Evolutionary conservation across 2,797 vertebrate species (phyloP).

Genomic region (Cheirogaleus major): DNA sequence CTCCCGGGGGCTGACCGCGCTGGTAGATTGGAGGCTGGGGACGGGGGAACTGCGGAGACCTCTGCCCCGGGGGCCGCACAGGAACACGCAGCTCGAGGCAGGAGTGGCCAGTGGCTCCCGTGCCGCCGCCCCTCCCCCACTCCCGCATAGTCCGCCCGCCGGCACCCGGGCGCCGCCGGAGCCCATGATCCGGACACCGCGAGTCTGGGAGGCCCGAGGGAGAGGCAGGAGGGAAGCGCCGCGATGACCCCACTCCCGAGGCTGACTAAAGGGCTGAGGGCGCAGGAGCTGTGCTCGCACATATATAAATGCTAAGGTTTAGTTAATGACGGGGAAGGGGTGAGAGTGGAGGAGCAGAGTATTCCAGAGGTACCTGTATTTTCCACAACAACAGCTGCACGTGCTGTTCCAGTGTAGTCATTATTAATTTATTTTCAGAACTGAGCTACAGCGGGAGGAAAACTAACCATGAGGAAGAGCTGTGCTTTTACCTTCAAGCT

Average conservation of each 20-base stretch:
- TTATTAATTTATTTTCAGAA: too few relatives aligned
- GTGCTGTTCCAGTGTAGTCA: neutral
- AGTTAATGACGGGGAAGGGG: neutral
- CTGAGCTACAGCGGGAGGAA: neutral
- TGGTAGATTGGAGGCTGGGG: too few relatives aligned
- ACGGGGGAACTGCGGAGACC: too few relatives aligned
- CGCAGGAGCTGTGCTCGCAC: neutral
- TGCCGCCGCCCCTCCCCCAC: too few relatives aligned
- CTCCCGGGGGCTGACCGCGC: neutral
- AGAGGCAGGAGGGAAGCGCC: neutral
- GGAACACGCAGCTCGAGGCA: too few relatives aligned
- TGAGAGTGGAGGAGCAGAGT: neutral
- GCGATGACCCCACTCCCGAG: too few relatives aligned
- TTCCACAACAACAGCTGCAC: neutral
- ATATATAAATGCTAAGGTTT: neutral
- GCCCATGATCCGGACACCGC: neutral
- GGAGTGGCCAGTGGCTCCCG: neutral
- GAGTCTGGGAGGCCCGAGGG: neutral
- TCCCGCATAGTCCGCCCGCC: rapidly evolving
- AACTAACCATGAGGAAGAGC: neutral
- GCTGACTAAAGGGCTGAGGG: neutral
- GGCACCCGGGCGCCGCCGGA: neutral
- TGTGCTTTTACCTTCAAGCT: neutral
- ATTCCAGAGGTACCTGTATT: neutral
- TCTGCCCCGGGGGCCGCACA: rapidly evolving